A percentile compares a stretch with the other conserved stretches of the same genome.
These are phyloP conservation scores for Campylorhamphus procurvoides DNA, from an alignment of 2,113 vertebrate species.

Conservation along the genomic window DNA sequence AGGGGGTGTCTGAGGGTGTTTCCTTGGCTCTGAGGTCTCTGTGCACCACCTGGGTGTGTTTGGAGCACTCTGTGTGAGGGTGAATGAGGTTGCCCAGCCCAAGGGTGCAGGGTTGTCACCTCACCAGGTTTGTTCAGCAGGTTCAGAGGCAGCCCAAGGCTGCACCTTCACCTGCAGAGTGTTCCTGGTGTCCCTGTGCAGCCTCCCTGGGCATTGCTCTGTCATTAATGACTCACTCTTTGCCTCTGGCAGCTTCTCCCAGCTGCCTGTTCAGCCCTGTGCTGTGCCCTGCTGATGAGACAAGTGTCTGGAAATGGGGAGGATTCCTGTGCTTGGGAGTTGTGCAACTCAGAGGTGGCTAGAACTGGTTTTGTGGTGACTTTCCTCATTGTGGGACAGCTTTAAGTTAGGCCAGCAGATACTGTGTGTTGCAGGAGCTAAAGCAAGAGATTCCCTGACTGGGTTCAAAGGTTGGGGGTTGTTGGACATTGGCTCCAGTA, in stretches of 20 bases:
- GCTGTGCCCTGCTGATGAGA: not conserved
- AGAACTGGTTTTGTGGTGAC: not conserved
- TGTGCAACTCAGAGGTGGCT: not conserved
- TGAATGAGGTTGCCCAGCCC: not conserved
- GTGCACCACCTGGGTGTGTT: not conserved
- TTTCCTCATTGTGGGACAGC: not conserved
- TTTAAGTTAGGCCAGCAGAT: too few species aligned
- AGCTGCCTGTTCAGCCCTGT: not conserved
- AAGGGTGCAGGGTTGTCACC: not conserved
- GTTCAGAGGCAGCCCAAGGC: not conserved
- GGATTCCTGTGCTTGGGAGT: not conserved
- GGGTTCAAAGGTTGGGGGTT: not conserved
- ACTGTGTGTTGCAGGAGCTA: not conserved
- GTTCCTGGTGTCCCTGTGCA: not conserved
- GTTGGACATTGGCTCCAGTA: not conserved
- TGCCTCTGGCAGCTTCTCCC: not conserved
- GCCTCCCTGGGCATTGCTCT: not conserved
- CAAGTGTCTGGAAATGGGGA: not conserved
- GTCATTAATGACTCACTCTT: not conserved
- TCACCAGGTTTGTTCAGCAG: not conserved
- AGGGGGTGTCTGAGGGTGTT: not conserved
- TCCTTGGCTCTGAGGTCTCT: not conserved
- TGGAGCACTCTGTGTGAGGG: not conserved
- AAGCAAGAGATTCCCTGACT: not conserved
- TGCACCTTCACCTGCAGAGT: not conserved